Conservation (phyloP, 2,113 vertebrate genomes). For the Anhinga anhinga region DNA sequence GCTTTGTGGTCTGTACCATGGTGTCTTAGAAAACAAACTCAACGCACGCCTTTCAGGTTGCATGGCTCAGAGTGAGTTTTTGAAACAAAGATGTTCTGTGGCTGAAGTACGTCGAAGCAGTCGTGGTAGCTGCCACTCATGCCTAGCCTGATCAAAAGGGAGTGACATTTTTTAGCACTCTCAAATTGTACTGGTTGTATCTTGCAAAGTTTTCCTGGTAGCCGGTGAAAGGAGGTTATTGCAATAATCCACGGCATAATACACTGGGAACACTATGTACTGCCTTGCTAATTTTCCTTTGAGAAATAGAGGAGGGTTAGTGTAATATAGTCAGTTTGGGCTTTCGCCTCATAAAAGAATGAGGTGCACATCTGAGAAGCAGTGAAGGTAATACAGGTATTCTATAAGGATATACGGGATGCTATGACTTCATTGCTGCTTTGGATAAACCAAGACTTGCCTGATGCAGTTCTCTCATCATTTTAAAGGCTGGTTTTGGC, state of each 20-base stretch:
- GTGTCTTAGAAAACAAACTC: background rate
- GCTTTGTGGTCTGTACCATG: background rate
- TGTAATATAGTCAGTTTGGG: background rate
- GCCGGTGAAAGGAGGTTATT: background rate
- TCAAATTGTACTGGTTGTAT: background rate
- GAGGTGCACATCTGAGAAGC: background rate
- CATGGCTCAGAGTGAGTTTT: accelerated
- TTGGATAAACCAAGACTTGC: background rate
- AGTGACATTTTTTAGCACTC: background rate
- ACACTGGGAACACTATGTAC: accelerated
- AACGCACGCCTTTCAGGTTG: accelerated
- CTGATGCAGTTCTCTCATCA: background rate
- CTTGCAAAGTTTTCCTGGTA: background rate
- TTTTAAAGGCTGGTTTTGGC: background rate
- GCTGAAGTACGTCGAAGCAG: background rate
- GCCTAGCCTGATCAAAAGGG: background rate
- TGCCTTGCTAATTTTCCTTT: background rate
- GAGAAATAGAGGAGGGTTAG: background rate
- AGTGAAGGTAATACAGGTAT: background rate
- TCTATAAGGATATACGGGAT: background rate
- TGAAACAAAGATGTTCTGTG: background rate
- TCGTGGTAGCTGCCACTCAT: accelerated
- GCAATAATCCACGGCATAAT: background rate
- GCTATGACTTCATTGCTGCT: background rate
- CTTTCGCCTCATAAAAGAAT: background rate